Conservation (phyloP, 2,113 vertebrate genomes). For the Microtus richardsoni region DNA sequence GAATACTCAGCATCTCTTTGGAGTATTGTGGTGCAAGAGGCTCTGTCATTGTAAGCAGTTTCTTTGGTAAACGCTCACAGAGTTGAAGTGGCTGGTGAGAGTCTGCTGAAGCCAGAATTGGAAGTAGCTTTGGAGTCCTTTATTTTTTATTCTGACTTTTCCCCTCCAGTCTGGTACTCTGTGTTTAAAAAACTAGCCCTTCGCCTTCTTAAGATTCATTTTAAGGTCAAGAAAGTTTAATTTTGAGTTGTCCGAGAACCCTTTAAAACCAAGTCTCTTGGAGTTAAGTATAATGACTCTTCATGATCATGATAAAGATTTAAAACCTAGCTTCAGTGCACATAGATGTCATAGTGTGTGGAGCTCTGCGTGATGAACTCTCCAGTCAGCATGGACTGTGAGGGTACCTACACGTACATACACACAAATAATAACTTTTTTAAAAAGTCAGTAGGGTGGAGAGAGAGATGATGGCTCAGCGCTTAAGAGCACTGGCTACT, state of each 20-base stretch:
- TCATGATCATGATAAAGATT: neutral
- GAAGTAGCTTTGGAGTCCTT: neutral
- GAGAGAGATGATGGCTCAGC: neutral
- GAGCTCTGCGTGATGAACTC: neutral
- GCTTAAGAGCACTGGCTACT: neutral
- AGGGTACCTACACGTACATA: neutral
- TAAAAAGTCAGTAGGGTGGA: neutral
- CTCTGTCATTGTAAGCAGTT: neutral
- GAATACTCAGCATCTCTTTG: neutral
- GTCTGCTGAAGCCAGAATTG: neutral
- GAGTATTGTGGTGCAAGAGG: neutral
- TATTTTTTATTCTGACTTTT: neutral
- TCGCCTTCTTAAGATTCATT: slow-evolving; percentile 11
- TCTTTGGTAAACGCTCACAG: neutral
- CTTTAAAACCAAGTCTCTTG: slow-evolving; percentile 25
- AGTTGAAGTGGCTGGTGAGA: neutral
- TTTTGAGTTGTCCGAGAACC: neutral
- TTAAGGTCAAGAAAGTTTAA: neutral
- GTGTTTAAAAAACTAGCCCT: neutral
- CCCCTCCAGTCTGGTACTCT: neutral
- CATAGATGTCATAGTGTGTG: too few species aligned
- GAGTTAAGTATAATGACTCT: neutral
- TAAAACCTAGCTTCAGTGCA: neutral
- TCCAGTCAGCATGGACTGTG: neutral
- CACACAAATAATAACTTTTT: neutral